A percentile compares a stretch with the other conserved stretches of the same genome.
Conservation (phyloP, 2,797 vertebrate genomes). For the Argya squamiceps region DNA sequence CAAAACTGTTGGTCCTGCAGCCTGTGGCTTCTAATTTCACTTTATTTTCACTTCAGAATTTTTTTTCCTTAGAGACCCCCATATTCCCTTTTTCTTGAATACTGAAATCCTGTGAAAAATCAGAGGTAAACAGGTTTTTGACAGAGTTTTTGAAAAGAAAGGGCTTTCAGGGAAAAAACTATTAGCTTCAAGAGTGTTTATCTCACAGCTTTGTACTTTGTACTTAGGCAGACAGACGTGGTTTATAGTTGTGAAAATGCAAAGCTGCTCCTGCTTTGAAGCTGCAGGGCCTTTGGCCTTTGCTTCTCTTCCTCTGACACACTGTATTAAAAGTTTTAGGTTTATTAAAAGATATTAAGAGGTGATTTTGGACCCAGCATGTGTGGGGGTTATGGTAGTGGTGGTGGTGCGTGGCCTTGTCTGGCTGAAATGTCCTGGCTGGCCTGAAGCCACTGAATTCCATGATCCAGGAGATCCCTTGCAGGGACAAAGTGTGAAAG, state of each 20-base stretch:
- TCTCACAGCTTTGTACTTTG: not conserved
- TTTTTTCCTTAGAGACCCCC: not conserved
- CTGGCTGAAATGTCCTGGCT: not conserved
- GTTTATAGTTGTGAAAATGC: not conserved
- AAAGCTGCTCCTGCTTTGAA: not conserved
- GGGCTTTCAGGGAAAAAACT: not conserved
- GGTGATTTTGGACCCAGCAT: not conserved
- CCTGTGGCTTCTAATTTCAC: not conserved
- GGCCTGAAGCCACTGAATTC: not conserved
- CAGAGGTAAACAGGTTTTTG: not conserved
- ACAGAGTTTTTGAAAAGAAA: not conserved
- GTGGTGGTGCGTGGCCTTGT: rapidly evolving
- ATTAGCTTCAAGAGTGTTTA: not conserved
- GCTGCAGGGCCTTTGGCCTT: not conserved
- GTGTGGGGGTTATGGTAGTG: too few relatives aligned
- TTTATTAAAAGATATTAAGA: not conserved
- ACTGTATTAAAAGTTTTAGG: not conserved
- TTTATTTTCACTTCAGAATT: not conserved
- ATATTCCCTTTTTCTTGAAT: not conserved
- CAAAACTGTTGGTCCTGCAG: not conserved
- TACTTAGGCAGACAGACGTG: not conserved
- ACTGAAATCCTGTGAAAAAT: not conserved
- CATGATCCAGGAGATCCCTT: rapidly evolving
- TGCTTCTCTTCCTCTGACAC: not conserved
- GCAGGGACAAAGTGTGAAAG: not conserved